Evolutionary conservation across 2,888 invertebrate genomes (phyloP).

Genomic region (Beris chalybata): DNA sequence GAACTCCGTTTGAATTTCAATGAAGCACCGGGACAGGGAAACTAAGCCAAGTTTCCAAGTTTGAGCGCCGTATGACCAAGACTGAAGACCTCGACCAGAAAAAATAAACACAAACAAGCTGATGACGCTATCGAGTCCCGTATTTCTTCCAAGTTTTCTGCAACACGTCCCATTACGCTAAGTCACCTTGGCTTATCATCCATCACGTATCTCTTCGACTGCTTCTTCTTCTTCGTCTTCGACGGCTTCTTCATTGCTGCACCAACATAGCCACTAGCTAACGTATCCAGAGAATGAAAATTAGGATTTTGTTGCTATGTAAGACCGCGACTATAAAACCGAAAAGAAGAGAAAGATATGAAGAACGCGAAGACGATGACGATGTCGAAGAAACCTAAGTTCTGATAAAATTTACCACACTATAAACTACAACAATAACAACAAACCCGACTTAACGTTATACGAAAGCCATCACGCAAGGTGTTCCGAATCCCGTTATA

Average conservation of each 20-base stretch:
- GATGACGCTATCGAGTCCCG: background rate
- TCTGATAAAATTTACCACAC: background rate
- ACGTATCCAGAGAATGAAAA: no score
- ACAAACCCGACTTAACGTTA: slow-evolving; percentile 30
- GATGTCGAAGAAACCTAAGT: slow-evolving; percentile 14
- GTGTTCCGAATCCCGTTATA: slow-evolving; percentile 45
- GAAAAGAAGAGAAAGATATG: background rate
- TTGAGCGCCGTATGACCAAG: no score
- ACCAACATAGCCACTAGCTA: no score
- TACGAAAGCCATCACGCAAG: slow-evolving; percentile 42
- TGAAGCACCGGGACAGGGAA: slow-evolving; percentile 8
- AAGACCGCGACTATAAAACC: background rate
- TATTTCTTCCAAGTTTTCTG: background rate
- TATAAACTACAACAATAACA: slow-evolving; percentile 12
- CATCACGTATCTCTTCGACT: no score
- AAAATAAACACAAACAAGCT: no score
- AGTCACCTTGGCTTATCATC: no score
- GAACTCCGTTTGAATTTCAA: slow-evolving; percentile 33
- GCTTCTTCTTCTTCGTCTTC: no score
- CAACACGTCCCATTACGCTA: background rate
- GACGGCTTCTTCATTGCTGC: no score
- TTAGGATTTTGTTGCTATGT: no score
- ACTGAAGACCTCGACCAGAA: no score
- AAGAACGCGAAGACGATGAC: slow-evolving; percentile 3
- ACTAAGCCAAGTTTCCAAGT: no score